Evolutionary conservation across 2,888 invertebrate genomes (phyloP).

Genomic region (Apodemia hepburni): DNA sequence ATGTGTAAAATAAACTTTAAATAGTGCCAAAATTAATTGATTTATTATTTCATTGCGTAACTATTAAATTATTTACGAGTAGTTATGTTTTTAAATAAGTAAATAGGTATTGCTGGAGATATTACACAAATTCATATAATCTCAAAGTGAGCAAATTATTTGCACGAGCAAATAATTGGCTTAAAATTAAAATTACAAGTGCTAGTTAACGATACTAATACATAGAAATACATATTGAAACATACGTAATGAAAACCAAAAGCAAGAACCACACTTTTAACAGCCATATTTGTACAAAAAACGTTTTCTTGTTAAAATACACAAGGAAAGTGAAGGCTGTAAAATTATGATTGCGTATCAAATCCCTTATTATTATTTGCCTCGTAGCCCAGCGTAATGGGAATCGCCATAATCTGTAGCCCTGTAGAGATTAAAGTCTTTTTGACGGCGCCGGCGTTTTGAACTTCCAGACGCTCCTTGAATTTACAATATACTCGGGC

Average conservation of each 20-base stretch:
- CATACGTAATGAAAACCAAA: constrained; percentile 11
- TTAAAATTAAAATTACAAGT: no score
- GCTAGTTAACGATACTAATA: no score
- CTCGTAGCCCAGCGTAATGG: constrained; percentile 14
- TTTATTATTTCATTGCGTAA: no score
- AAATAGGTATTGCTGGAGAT: no score
- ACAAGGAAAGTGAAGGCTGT: constrained; percentile 16
- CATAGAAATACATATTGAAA: no score
- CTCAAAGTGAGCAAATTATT: not conserved
- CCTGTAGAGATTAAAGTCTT: constrained; percentile 17
- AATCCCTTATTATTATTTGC: constrained; percentile 20
- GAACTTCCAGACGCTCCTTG: constrained; percentile 14
- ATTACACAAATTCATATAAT: no score
- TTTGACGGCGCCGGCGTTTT: constrained; percentile 20
- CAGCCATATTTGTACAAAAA: constrained; percentile 16
- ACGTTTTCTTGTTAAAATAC: constrained; percentile 4
- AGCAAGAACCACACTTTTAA: not conserved
- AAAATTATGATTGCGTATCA: constrained; percentile 22
- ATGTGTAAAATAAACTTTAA: no score
- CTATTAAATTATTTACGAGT: no score
- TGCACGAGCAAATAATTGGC: no score
- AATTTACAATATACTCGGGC: constrained; percentile 6
- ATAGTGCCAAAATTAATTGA: no score
- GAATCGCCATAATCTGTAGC: constrained; percentile 20
- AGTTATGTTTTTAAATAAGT: no score